Evolutionary conservation across 1,140 invertebrate species (phyloP), one percentile per base, ranked within the genome.

Genomic region (Rhopalosiphum maidis): DNA sequence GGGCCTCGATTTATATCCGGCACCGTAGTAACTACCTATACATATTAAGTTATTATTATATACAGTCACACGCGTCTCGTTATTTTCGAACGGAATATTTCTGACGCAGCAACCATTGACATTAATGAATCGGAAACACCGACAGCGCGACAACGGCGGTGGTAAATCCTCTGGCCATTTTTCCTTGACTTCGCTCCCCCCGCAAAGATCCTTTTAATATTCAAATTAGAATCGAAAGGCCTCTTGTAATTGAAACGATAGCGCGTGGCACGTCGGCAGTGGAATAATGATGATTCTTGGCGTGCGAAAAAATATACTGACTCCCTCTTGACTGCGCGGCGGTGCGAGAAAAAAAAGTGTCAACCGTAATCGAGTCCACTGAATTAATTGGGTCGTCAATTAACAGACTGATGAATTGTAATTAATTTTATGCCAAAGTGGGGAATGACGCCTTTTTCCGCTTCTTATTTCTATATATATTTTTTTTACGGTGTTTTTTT

Each of bases 351-450:
- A 86, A 93, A 93, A 93, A 93, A 92, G 90, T 85, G 91, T 93
- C 91, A 86, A 93, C 91, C 91, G 91, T 93, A 93, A 93, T 93
- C 91, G 91, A 93, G 91, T 93, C 91, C 91, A 15, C 35, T 82
- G 91, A 86, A 93, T 93, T 93, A 93, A 93, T 93, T 93, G 91
- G 91, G 91, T 93, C 91, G 91, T 93, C 91, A 93, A 93, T 93
- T 93, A 93, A 93, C 91, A 93, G 91, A 93, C 91, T 93, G 91
- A 93, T 93, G 91, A 93, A 93, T 93, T 93, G 91, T 93, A 93
- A 93, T 93, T 93, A 83, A 93, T 93, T 93, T 93, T 93, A 93
- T 93, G 30, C 91, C 22, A n/a, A 37, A 55, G 86, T 46, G 37
- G 43, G n/a, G n/a, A 90, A 54, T 41, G 91, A 85, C 51, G 77